Evolutionary conservation across 2,888 invertebrate species (phyloP).

Genomic region (Chrysopilus asiliformis): DNA sequence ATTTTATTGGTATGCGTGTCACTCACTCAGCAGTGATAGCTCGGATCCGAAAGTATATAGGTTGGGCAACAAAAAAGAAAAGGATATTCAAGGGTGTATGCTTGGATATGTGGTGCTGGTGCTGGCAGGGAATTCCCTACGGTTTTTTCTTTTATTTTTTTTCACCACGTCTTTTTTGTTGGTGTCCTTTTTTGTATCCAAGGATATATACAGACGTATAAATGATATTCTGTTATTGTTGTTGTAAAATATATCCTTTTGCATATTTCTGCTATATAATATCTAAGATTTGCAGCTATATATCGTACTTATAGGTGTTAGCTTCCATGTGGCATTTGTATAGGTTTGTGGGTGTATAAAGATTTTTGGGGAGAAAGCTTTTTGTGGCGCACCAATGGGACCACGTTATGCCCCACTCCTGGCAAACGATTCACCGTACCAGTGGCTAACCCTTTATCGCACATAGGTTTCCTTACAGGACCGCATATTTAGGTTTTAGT

Average conservation of each 20-base stretch:
- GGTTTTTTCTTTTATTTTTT: too few relatives aligned
- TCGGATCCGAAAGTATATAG: conserved; percentile 10
- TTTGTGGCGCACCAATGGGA: conserved; percentile 39
- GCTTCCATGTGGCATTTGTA: conserved; percentile 9
- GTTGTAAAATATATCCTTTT: too few relatives aligned
- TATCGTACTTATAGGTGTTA: conserved; percentile 3
- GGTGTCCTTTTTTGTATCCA: too few relatives aligned
- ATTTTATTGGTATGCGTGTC: conserved; percentile 13
- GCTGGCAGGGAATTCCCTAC: conserved; percentile 3
- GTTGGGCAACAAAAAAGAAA: conserved; percentile 4
- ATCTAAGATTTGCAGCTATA: too few relatives aligned
- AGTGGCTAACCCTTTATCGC: conserved; percentile 40
- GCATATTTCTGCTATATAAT: too few relatives aligned
- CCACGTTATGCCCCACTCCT: conserved; percentile 35
- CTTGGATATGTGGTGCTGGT: not conserved
- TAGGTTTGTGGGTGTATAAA: conserved; percentile 12
- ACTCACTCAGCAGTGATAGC: too few relatives aligned
- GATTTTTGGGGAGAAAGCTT: conserved; percentile 27
- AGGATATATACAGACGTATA: too few relatives aligned
- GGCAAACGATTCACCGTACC: conserved; percentile 24
- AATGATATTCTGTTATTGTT: too few relatives aligned
- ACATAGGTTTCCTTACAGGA: conserved; percentile 39
- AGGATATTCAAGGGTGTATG: conserved; percentile 3
- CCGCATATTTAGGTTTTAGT: conserved; percentile 39
- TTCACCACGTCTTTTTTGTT: too few relatives aligned